A percentile compares a stretch with the other conserved stretches of the same genome.
These are phyloP conservation scores for Homalodisca vitripennis DNA, from an alignment of 1,140 invertebrate genomes.

Conservation along the genomic window DNA sequence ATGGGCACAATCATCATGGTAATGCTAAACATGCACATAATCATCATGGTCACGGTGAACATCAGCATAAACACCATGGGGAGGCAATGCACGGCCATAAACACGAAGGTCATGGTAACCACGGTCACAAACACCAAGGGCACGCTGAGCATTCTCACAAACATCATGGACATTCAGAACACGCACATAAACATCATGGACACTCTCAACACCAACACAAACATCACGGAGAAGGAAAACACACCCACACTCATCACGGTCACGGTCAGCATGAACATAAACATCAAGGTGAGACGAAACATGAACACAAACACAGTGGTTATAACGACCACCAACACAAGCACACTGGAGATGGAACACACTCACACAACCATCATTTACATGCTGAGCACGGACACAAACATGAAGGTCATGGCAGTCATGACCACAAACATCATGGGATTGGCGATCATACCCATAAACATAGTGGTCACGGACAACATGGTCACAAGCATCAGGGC, in stretches of 20 bases:
- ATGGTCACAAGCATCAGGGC: slow-evolving; percentile 13
- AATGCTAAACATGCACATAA: slow-evolving; percentile 1
- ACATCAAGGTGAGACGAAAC: slow-evolving; percentile 17
- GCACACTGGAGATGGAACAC: slow-evolving; percentile 6
- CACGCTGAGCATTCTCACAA: slow-evolving; percentile 7
- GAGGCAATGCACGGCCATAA: slow-evolving; percentile 27
- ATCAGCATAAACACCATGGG: slow-evolving; percentile 25
- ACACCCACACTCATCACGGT: slow-evolving; percentile 12
- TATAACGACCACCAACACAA: slow-evolving; percentile 14
- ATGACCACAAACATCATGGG: slow-evolving; percentile 21
- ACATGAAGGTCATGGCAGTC: neutral
- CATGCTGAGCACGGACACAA: slow-evolving; percentile 18
- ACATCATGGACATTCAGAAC: slow-evolving; percentile 17
- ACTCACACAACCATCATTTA: slow-evolving; percentile 16
- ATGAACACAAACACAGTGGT: slow-evolving; percentile 21
- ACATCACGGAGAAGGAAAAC: slow-evolving; percentile 23
- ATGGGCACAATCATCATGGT: slow-evolving; percentile 12
- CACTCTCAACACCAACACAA: slow-evolving; percentile 7
- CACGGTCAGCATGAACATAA: slow-evolving; percentile 22
- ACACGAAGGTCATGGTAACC: slow-evolving; percentile 27
- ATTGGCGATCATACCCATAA: neutral
- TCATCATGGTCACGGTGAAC: slow-evolving; percentile 23
- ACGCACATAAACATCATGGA: slow-evolving; percentile 19
- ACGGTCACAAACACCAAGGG: slow-evolving; percentile 26
- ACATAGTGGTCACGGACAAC: neutral